Evolutionary conservation across 2,888 invertebrate genomes (phyloP), one percentile per base, ranked within the genome.

Genomic region (Drosophila birchii): DNA sequence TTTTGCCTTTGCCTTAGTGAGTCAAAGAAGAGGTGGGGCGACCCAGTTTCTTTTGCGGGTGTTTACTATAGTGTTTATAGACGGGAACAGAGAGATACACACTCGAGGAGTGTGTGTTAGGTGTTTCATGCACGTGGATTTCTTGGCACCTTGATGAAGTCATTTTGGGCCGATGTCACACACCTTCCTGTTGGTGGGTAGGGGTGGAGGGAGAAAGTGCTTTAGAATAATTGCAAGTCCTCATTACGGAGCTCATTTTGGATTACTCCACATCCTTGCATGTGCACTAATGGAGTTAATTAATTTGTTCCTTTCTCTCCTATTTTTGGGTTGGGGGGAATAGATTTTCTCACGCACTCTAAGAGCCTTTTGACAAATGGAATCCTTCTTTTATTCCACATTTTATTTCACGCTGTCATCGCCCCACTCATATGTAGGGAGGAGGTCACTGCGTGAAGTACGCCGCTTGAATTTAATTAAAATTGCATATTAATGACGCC

Each of bases 401-500:
- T 76, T 76, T 86, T 69, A 71, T 36, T 89, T 78, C 86, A 87
- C 90, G 85, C 85, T 86, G 85, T 86, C 85, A 86, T 89, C 78
- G 69, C 60, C 47, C 43, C 54, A 68, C 51, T 60, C 32, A 32
- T 49, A 49, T 67, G 43, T 26, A 2, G 7, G 54, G 18, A 54
- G 71, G 58, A 67, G 49, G 58, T 55, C 61, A 58, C 62, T 29
- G 72, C 75, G 78, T 71, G 73, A 73, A 61, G 39, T 67, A 53
- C 44, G 44, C 56, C 55, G 68, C 75, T 76, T 75, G 64, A 70
- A 71, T 80, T 80, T 90, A 88, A 90, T 88, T 90, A 90, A 86
- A 88, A 75, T 80, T 90, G 89, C 90, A 88, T 90, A 80, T 76
- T 90, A 88, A 84, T 90, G 81, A 76, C 80, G 77, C 76, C 75